Conservation (phyloP, 2,888 invertebrate species). For the Hydriomena furcata region DNA sequence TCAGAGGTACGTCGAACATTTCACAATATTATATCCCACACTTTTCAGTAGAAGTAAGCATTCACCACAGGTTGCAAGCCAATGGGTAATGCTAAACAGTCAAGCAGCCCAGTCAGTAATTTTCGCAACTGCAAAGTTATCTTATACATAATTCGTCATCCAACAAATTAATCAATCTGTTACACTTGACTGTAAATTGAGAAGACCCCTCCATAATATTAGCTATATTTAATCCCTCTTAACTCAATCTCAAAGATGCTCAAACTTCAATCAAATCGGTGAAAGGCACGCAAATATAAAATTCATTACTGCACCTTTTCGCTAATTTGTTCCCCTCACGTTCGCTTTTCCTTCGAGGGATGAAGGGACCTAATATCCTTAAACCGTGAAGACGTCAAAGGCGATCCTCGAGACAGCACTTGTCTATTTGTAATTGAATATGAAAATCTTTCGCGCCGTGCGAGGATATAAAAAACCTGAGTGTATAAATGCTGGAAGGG, state of each 20-base stretch:
- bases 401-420: constrained; percentile 73
- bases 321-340: constrained; percentile 57
- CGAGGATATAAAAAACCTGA: constrained; percentile 46
- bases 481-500: constrained; percentile 39
- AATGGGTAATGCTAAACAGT: too few species aligned
- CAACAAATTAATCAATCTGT: too few species aligned
- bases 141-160: too few species aligned
- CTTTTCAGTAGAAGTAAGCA: too few species aligned
- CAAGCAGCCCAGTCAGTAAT: too few species aligned
- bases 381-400: constrained; percentile 76
- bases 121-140: too few species aligned
- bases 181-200: too few species aligned
- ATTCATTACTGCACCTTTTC: constrained; percentile 62
- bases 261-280: constrained; percentile 24
- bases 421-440: constrained; percentile 83
- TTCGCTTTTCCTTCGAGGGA: constrained; percentile 31
- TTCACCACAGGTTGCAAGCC: too few species aligned
- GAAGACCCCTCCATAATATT: neutral
- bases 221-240: constrained; percentile 11
- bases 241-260: constrained; percentile 20
- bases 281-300: constrained; percentile 57
- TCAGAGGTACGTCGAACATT: too few species aligned
- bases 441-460: constrained; percentile 75
- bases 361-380: constrained; percentile 70
- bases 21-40: too few species aligned